Evolutionary conservation across 2,888 invertebrate genomes (phyloP).

Genomic region (Linyphia triangularis): DNA sequence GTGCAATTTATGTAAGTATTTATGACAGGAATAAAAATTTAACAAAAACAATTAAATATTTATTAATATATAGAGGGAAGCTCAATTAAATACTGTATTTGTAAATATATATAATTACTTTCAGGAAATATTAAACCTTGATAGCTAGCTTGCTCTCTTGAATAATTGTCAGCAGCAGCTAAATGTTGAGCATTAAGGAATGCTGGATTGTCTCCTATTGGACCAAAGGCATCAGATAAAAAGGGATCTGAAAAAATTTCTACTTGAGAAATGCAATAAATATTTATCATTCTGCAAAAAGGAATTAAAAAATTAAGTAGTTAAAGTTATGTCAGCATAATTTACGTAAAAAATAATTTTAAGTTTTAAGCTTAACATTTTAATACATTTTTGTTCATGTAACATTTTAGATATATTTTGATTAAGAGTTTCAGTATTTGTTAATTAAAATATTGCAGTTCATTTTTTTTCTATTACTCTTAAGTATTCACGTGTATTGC

Average conservation of each 20-base stretch:
- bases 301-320: no score
- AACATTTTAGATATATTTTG: no score
- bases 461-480: no score
- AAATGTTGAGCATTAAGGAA: slow-evolving; percentile 35
- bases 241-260: slow-evolving; percentile 55
- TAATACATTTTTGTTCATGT: no score
- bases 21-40: background rate
- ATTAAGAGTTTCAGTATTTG: no score
- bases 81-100: background rate
- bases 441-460: no score
- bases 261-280: no score
- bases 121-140: slow-evolving; percentile 40
- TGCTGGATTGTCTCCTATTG: slow-evolving; percentile 26
- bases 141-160: slow-evolving; percentile 36
- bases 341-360: background rate
- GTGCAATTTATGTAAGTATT: no score
- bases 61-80: background rate
- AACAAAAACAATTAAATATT: background rate
- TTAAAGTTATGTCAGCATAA: background rate
- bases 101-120: slow-evolving; percentile 21
- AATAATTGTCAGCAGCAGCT: slow-evolving; percentile 20
- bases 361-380: no score
- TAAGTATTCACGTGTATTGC: no score
- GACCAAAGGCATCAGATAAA: slow-evolving; percentile 51
- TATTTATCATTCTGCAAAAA: no score